These are phyloP conservation scores for Australoheros facetus DNA, from an alignment of 2,797 vertebrate species.

Conservation along the genomic window DNA sequence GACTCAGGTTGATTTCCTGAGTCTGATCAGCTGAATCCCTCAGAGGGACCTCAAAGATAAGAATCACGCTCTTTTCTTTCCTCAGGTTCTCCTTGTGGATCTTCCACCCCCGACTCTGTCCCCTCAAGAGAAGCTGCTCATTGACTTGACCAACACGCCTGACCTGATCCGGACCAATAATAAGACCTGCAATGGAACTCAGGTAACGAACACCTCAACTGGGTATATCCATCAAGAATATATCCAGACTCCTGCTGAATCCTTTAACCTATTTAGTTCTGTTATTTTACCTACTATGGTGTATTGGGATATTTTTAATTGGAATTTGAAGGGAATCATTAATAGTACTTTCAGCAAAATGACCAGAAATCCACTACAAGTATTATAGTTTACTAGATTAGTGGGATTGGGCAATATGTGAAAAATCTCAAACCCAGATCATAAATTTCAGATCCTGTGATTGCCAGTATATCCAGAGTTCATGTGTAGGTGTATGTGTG, in stretches of 20 bases:
- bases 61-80: background rate
- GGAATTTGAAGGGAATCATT: background rate
- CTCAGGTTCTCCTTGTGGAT: constrained; percentile 84
- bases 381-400: too few relatives aligned
- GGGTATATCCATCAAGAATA: background rate
- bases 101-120: constrained; percentile 67
- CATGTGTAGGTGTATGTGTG: too few relatives aligned
- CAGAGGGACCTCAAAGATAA: background rate
- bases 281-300: background rate
- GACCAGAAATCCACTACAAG: too few relatives aligned
- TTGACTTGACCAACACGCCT: constrained; percentile 91
- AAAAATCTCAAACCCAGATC: too few relatives aligned
- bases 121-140: constrained; percentile 83
- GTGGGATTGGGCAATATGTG: too few relatives aligned
- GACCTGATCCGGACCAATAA: constrained; percentile 70
- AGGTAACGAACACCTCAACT: constrained; percentile 38
- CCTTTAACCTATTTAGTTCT: background rate
- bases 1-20: background rate
- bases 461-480: background rate
- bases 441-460: background rate
- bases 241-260: background rate
- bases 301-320: background rate
- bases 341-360: background rate
- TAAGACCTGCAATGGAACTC: constrained; percentile 44
- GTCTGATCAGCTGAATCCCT: background rate